Evolutionary conservation across 2,888 invertebrate species (phyloP).

Genomic region (Mamestra brassicae): DNA sequence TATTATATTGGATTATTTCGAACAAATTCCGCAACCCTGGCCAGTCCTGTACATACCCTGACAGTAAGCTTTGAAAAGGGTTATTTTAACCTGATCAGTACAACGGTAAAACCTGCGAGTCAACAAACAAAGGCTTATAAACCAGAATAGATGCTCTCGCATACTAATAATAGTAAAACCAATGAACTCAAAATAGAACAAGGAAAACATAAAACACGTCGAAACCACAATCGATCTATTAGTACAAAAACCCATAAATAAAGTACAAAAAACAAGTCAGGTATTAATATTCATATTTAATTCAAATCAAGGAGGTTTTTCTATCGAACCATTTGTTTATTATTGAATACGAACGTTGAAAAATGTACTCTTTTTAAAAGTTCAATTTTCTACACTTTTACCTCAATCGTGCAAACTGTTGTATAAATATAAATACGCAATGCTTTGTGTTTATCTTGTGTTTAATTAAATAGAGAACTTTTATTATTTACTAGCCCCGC

Average conservation of each 20-base stretch:
- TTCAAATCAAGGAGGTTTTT: not conserved
- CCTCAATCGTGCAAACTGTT: not conserved
- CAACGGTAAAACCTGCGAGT: no score
- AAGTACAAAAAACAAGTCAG: not conserved
- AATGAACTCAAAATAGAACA: slow-evolving; percentile 27
- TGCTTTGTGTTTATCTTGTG: slow-evolving; percentile 19
- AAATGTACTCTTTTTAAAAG: not conserved
- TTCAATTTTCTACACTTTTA: slow-evolving; percentile 14
- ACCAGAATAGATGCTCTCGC: not conserved
- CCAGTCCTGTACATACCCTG: no score
- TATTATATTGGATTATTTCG: no score
- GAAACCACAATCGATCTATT: slow-evolving; percentile 10
- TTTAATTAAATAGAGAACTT: slow-evolving; percentile 4
- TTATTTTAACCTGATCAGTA: no score
- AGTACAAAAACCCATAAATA: slow-evolving; percentile 11
- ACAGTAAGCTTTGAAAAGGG: no score
- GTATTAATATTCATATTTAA: slow-evolving; percentile 15
- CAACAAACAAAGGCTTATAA: not conserved
- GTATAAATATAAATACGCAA: slow-evolving; percentile 31
- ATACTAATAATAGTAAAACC: not conserved
- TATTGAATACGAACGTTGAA: not conserved
- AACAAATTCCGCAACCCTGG: no score
- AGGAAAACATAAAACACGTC: slow-evolving; percentile 25
- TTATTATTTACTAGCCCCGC: no score
- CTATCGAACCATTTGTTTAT: slow-evolving; percentile 2